Conservation (phyloP, 2,113 vertebrate genomes). For the Gallinago media region DNA sequence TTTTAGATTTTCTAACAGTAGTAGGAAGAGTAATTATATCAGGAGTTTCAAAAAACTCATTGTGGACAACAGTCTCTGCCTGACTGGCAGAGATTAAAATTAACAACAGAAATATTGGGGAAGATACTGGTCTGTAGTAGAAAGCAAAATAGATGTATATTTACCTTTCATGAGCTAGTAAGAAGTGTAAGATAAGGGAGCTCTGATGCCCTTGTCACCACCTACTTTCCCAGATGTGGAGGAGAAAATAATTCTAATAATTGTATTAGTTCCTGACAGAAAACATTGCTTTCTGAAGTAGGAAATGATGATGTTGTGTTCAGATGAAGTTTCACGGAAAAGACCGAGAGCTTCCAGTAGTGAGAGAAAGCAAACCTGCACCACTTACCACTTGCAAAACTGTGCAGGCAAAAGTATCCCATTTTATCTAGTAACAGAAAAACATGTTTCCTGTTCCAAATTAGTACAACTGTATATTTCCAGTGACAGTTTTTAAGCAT, state of each 20-base stretch:
- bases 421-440: background rate
- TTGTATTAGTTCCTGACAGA: background rate
- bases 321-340: background rate
- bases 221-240: background rate
- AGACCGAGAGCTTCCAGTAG: background rate
- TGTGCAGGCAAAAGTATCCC: background rate
- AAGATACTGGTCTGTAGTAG: background rate
- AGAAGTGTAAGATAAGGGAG: background rate
- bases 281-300: background rate
- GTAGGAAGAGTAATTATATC: background rate
- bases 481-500: background rate
- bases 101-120: background rate
- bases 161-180: background rate
- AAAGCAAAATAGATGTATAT: background rate
- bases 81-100: background rate
- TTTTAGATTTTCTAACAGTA: background rate
- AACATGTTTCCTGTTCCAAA: background rate
- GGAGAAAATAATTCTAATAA: background rate
- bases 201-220: background rate
- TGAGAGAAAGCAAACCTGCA: background rate
- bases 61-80: background rate
- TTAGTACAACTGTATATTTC: background rate
- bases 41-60: background rate
- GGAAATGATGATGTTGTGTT: background rate
- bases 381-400: background rate